A percentile compares a stretch with the other conserved stretches of the same genome.
These are phyloP conservation scores for Chaetoderma sp. DNA, from an alignment of 2,888 invertebrate species.

Conservation along the genomic window DNA sequence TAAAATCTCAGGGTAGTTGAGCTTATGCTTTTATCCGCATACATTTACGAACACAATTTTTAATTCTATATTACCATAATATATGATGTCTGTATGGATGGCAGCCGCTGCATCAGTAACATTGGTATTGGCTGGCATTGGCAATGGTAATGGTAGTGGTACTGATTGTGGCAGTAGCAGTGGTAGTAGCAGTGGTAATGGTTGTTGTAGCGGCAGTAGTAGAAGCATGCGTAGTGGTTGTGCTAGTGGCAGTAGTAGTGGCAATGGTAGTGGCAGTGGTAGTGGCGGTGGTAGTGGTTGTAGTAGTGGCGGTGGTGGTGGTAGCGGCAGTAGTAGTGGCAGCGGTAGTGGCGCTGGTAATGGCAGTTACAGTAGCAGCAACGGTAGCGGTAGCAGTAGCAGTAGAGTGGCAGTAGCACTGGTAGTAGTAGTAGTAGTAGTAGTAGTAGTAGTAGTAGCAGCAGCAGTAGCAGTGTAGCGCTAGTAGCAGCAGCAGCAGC, in stretches of 20 bases:
- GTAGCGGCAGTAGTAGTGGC: background rate
- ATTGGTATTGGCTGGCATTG: too few species aligned
- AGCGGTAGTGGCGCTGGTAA: too few species aligned
- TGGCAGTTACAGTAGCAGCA: slow-evolving; percentile 4
- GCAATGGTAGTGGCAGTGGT: too few species aligned
- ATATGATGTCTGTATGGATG: too few species aligned
- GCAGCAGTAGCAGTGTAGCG: background rate
- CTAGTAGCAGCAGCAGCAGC: background rate
- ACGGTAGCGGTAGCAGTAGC: slow-evolving; percentile 2
- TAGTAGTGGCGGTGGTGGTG: too few species aligned
- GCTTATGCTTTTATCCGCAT: too few species aligned
- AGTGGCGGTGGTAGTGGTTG: too few species aligned
- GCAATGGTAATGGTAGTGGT: slow-evolving; percentile 24
- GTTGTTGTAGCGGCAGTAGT: slow-evolving; percentile 13
- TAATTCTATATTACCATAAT: too few species aligned
- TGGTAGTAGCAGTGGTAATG: slow-evolving; percentile 17
- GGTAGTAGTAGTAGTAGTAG: slow-evolving; percentile 5
- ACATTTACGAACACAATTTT: too few species aligned
- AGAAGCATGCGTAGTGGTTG: slow-evolving; percentile 14
- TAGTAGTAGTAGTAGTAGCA: background rate
- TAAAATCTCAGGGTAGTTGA: too few species aligned
- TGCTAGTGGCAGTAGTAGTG: background rate
- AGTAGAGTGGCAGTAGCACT: too few species aligned
- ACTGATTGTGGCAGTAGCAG: slow-evolving; percentile 29
- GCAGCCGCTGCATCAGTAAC: too few species aligned